phyloP scores from a whole-genome alignment of 1,140 invertebrate genomes.

The Dinoponera quadriceps region DNA sequence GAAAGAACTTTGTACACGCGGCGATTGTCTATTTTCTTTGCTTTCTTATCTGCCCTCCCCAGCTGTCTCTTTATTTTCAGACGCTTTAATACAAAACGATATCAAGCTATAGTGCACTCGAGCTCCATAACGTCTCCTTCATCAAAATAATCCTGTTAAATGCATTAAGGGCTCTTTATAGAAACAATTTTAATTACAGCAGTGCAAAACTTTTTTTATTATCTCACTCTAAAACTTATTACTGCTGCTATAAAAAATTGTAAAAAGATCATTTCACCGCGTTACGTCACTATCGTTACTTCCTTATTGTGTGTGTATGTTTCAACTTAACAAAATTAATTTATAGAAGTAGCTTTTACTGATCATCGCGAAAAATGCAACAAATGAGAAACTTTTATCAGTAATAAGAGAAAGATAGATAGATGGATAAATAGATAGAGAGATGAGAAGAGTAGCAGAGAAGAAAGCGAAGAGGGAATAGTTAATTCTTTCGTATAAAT shows the following conservation, averaged over 20 bases:
- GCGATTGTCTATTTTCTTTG: conserved; percentile 17
- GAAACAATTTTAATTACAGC: not conserved
- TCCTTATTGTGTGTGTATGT: not conserved
- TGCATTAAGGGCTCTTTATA: not conserved
- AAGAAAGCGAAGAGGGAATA: no score
- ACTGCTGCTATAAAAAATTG: no score
- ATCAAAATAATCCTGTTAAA: conserved; percentile 3
- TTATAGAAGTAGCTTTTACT: not conserved
- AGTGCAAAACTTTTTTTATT: not conserved
- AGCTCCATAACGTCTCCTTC: not conserved
- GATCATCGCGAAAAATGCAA: not conserved
- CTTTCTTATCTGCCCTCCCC: conserved; percentile 35
- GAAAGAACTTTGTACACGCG: conserved; percentile 21
- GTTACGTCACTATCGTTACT: not conserved
- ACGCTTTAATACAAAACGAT: conserved; percentile 32
- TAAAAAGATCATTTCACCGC: no score
- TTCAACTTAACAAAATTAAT: not conserved
- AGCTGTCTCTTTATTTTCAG: conserved; percentile 23
- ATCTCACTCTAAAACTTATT: not conserved
- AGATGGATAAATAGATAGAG: no score
- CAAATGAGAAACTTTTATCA: not conserved
- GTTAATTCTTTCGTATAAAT: not conserved
- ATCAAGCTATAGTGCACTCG: not conserved
- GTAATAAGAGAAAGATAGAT: not conserved
- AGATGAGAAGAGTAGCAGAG: no score